Percentiles rank a stretch among this genome's conserved stretches.
These are phyloP conservation scores for Calameuta idolon DNA, from an alignment of 2,888 invertebrate genomes.

Conservation along the genomic window DNA sequence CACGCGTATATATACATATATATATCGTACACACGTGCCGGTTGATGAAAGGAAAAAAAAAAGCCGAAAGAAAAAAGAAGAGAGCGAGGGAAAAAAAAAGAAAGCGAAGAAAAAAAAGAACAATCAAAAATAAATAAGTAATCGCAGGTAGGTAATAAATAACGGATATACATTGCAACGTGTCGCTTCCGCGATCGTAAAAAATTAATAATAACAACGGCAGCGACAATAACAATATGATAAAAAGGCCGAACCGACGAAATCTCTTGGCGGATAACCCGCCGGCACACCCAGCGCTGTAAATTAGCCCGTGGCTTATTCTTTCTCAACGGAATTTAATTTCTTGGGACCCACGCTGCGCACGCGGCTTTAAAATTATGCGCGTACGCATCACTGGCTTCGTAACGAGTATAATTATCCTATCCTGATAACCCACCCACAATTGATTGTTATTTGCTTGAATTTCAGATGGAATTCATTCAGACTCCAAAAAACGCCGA, in stretches of 20 bases:
- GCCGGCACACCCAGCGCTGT: constrained; percentile 55
- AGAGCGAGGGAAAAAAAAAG: neutral
- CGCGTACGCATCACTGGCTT: constrained; percentile 39
- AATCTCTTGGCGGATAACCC: constrained; percentile 28
- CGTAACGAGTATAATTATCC: constrained; percentile 62
- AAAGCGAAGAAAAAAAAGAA: neutral
- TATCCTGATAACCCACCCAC: constrained; percentile 17
- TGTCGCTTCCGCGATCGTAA: constrained; percentile 25
- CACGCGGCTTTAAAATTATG: constrained; percentile 55
- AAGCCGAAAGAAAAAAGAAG: neutral
- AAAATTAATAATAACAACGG: constrained; percentile 24
- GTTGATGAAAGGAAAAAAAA: neutral
- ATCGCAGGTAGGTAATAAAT: constrained; percentile 15
- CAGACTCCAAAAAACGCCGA: neutral
- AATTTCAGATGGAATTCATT: neutral
- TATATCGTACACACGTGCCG: neutral
- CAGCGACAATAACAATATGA: constrained; percentile 14
- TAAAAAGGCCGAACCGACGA: constrained; percentile 37
- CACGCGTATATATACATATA: neutral
- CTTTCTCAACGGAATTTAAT: constrained; percentile 61
- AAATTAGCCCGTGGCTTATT: constrained; percentile 62
- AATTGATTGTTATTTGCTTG: neutral
- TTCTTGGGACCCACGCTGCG: constrained; percentile 61
- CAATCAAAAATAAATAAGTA: neutral
- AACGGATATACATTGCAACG: constrained; percentile 16